A percentile compares a stretch with the other conserved stretches of the same genome.
phyloP scores from a whole-genome alignment of 2,113 vertebrate species.

The Daubentonia madagascariensis region DNA sequence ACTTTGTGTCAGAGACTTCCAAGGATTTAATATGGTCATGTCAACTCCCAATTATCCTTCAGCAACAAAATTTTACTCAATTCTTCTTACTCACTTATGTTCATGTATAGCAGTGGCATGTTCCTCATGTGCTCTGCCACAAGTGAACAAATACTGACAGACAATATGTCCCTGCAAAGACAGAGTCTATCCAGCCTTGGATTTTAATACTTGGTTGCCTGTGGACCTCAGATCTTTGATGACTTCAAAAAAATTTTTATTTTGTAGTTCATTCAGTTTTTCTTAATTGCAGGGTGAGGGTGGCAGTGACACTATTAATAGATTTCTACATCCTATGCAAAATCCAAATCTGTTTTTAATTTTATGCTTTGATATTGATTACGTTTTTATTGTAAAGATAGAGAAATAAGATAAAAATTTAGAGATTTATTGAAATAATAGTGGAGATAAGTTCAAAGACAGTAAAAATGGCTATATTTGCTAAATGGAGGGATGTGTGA shows the following conservation, averaged over 20 bases:
- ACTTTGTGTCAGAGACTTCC: no score
- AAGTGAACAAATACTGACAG: neutral
- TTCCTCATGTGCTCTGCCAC: neutral
- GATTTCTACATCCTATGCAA: neutral
- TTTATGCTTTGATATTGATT: neutral
- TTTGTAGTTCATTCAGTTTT: neutral
- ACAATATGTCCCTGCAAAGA: neutral
- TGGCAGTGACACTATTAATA: neutral
- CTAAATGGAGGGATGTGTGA: neutral
- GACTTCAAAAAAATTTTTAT: neutral
- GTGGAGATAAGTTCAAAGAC: neutral
- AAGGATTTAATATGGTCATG: neutral
- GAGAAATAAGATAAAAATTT: neutral
- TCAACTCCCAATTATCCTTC: neutral
- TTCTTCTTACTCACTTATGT: neutral
- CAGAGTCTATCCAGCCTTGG: no score
- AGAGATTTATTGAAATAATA: neutral
- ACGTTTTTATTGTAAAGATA: neutral
- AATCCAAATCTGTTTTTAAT: neutral
- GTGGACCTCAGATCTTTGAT: neutral
- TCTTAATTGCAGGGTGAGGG: neutral
- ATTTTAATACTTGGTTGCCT: neutral
- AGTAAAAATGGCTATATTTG: neutral
- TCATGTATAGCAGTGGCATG: neutral
- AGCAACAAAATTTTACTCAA: neutral